Percentiles rank a stretch among this genome's conserved stretches.
Evolutionary conservation across 2,113 vertebrate species (phyloP).

Genomic region (Phodopus roborovskii): DNA sequence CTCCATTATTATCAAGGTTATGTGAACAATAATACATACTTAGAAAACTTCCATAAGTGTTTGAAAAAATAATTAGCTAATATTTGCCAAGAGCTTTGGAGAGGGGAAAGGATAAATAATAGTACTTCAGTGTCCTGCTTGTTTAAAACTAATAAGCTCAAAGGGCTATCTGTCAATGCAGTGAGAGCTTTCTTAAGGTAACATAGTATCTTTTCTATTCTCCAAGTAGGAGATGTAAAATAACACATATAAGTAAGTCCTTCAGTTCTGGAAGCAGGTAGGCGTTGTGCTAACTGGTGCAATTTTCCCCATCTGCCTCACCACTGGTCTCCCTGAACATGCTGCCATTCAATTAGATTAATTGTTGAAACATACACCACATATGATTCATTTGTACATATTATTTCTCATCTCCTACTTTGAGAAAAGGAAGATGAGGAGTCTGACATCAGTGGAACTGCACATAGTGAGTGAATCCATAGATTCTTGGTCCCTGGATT

Average conservation of each 20-base stretch:
- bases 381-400: background rate
- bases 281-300: background rate
- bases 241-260: background rate
- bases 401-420: background rate
- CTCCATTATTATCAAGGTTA: slow-evolving; percentile 14
- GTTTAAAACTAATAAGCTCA: slow-evolving; percentile 26
- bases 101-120: background rate
- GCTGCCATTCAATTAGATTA: background rate
- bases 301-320: background rate
- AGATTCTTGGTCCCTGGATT: fast-evolving
- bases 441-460: background rate
- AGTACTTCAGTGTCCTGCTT: slow-evolving; percentile 35
- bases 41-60: slow-evolving; percentile 42
- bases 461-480: background rate
- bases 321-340: background rate
- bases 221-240: background rate
- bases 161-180: background rate
- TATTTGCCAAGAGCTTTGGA: slow-evolving; percentile 44
- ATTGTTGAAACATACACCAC: background rate
- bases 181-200: background rate
- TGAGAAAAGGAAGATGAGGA: too few species aligned
- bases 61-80: slow-evolving; percentile 41
- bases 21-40: slow-evolving; percentile 37
- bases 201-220: background rate
- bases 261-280: background rate